Percentiles rank a stretch among this genome's conserved stretches.
Evolutionary conservation across 2,797 vertebrate genomes (phyloP).

Genomic region (Chiroxiphia lanceolata): DNA sequence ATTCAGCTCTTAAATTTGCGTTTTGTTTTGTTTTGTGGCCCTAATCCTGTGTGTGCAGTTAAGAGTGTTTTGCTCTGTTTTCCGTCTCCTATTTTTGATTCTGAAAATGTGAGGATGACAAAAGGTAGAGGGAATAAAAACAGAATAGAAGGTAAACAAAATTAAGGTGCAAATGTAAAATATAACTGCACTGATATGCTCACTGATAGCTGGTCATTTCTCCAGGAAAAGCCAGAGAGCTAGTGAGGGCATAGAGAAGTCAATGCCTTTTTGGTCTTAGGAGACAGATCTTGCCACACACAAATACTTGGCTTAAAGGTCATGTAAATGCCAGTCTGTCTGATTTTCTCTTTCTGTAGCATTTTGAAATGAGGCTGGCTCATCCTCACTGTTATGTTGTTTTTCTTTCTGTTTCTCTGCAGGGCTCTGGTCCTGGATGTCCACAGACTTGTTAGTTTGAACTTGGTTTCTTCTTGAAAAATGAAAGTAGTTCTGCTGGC

Average conservation of each 20-base stretch:
- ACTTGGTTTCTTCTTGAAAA: background rate
- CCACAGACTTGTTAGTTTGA: background rate
- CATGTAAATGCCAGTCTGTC: background rate
- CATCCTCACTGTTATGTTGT: background rate
- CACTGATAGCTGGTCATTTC: background rate
- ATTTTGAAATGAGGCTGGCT: background rate
- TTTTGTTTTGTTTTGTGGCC: background rate
- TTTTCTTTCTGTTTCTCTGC: slow-evolving; percentile 7
- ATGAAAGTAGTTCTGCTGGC: background rate
- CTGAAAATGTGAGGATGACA: background rate
- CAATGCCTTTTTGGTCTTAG: background rate
- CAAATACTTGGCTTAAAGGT: background rate
- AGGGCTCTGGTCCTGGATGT: background rate
- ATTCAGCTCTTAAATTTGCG: background rate
- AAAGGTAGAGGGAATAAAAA: background rate
- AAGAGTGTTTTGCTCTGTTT: background rate
- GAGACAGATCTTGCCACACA: background rate
- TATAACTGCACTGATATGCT: background rate
- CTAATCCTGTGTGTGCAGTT: background rate
- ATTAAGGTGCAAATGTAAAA: background rate
- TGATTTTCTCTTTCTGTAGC: background rate
- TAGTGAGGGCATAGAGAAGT: background rate
- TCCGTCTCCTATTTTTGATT: background rate
- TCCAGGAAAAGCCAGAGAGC: background rate
- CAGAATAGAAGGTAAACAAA: background rate